phyloP scores from a whole-genome alignment of 2,113 vertebrate species.

The Harpagus bidentatus region DNA sequence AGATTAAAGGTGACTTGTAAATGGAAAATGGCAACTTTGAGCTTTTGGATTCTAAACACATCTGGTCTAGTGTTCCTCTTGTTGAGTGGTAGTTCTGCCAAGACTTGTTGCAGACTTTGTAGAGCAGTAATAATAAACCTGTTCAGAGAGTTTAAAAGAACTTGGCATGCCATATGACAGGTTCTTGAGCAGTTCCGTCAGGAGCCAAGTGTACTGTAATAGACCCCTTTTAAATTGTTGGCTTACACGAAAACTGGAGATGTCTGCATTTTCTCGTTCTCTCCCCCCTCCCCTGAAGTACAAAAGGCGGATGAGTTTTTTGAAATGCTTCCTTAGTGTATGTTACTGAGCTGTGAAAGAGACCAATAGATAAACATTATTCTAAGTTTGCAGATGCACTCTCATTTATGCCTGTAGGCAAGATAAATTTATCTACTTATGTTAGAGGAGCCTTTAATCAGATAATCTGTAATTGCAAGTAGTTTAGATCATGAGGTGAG shows the following conservation, averaged over 20 bases:
- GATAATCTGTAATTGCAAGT: slow-evolving; percentile 41
- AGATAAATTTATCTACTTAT: slow-evolving; percentile 31
- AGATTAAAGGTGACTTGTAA: slow-evolving; percentile 49
- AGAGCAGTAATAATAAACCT: slow-evolving; percentile 57
- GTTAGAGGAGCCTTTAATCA: slow-evolving; percentile 39
- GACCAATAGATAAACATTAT: slow-evolving; percentile 4
- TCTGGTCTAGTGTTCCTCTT: slow-evolving; percentile 49
- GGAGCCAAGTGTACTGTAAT: slow-evolving; percentile 59
- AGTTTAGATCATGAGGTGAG: slow-evolving; percentile 35
- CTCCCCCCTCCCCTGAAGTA: not conserved
- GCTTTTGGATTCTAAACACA: slow-evolving; percentile 45
- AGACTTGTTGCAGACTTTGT: slow-evolving; percentile 51
- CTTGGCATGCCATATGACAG: slow-evolving; percentile 46
- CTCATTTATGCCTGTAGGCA: slow-evolving; percentile 17
- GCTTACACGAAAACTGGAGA: not conserved
- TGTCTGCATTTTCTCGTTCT: slow-evolving; percentile 40
- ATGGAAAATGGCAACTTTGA: slow-evolving; percentile 40
- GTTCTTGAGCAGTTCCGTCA: slow-evolving; percentile 38
- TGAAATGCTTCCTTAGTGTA: slow-evolving; percentile 1
- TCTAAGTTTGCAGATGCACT: slow-evolving; percentile 12
- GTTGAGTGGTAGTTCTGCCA: slow-evolving; percentile 39
- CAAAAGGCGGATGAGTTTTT: slow-evolving; percentile 41
- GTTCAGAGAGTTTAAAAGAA: slow-evolving; percentile 52
- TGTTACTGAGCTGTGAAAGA: slow-evolving; percentile 11
- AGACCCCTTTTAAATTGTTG: slow-evolving; percentile 56